A percentile compares a stretch with the other conserved stretches of the same genome.
phyloP scores from a whole-genome alignment of 2,113 vertebrate genomes.

The Alosa alosa region DNA sequence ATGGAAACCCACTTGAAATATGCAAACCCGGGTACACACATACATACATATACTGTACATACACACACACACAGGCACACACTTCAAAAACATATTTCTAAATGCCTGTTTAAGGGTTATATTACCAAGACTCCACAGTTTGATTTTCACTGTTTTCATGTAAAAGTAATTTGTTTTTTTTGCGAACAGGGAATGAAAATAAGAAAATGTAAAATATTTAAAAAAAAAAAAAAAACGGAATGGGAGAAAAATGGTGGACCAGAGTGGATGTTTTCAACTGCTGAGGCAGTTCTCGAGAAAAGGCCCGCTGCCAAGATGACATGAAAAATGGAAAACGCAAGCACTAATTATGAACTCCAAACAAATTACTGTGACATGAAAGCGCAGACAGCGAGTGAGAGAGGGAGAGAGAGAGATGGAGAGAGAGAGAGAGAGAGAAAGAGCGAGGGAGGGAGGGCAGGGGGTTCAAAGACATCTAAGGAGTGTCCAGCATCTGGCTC shows the following conservation, averaged over 20 bases:
- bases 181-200: background rate
- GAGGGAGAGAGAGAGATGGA: constrained; percentile 56
- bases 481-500: constrained; percentile 50
- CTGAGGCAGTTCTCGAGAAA: constrained; percentile 42
- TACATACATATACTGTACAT: background rate
- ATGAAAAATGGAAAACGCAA: constrained; percentile 51
- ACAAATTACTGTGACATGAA: constrained; percentile 61
- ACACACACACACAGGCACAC: background rate
- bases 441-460: background rate
- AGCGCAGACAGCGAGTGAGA: constrained; percentile 49
- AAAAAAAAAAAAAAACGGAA: background rate
- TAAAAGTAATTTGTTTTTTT: constrained; percentile 53
- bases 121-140: constrained; percentile 46
- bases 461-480: constrained; percentile 9
- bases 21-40: background rate
- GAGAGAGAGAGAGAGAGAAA: background rate
- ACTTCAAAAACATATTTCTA: constrained; percentile 24
- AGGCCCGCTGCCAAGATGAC: constrained; percentile 56
- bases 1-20: constrained; percentile 20
- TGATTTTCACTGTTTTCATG: constrained; percentile 38
- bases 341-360: constrained; percentile 61
- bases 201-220: background rate
- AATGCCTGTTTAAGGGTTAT: constrained; percentile 37
- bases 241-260: background rate
- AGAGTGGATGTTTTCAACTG: constrained; percentile 13